Percentiles rank a stretch among this genome's conserved stretches.
Evolutionary conservation across 1,140 invertebrate species (phyloP).

Genomic region (Phenacoccus solenopsis): DNA sequence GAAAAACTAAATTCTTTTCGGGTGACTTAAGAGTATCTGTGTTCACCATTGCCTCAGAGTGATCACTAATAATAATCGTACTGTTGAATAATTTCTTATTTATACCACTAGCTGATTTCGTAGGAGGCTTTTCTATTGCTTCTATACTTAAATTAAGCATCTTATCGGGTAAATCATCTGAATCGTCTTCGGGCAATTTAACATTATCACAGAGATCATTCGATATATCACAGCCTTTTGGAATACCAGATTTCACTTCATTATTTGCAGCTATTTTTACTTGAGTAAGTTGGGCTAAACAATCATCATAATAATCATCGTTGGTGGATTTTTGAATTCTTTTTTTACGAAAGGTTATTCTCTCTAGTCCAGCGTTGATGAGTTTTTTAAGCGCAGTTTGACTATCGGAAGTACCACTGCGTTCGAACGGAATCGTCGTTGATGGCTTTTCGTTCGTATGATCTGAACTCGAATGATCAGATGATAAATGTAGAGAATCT

Average conservation of each 20-base stretch:
- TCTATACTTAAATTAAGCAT: not conserved
- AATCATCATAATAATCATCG: not conserved
- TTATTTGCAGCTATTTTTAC: not conserved
- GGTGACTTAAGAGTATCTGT: not conserved
- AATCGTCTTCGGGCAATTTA: not conserved
- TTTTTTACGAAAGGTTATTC: not conserved
- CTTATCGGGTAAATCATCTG: not conserved
- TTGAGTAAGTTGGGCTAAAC: not conserved
- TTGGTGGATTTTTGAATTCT: not conserved
- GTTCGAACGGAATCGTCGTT: not conserved
- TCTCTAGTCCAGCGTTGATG: not conserved
- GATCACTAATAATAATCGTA: not conserved
- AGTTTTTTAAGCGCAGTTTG: not conserved
- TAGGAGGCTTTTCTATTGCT: not conserved
- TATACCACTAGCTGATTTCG: not conserved
- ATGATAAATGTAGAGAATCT: not conserved
- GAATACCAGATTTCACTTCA: not conserved
- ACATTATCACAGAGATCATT: not conserved
- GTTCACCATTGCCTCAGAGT: not conserved
- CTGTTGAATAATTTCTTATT: not conserved
- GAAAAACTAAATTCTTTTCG: not conserved
- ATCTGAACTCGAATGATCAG: not conserved
- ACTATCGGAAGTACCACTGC: not conserved
- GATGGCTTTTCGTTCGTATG: not conserved
- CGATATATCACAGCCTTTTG: not conserved